Evolutionary conservation across 2,113 vertebrate genomes (phyloP).

Genomic region (Prolemur simus): DNA sequence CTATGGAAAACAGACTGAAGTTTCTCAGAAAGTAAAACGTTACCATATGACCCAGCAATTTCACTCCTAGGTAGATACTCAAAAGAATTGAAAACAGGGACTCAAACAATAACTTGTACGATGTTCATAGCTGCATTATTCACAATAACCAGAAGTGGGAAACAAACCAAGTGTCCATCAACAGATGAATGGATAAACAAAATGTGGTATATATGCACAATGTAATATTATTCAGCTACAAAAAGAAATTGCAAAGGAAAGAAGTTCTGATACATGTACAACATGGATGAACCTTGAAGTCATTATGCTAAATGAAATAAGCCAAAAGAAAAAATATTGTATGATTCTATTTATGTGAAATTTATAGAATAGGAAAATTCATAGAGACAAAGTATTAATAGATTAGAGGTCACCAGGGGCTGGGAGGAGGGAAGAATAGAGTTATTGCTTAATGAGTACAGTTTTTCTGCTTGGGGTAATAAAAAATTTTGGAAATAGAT

Average conservation of each 20-base stretch:
- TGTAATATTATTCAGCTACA: not conserved
- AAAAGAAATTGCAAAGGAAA: not conserved
- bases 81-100: not conserved
- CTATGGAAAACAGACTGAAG: not conserved
- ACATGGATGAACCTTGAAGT: not conserved
- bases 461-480: not conserved
- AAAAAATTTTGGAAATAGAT: not conserved
- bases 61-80: not conserved
- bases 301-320: not conserved
- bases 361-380: not conserved
- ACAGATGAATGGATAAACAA: not conserved
- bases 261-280: not conserved
- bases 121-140: not conserved
- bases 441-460: not conserved
- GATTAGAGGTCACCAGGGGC: not conserved
- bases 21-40: not conserved
- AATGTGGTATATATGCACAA: not conserved
- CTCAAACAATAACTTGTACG: not conserved
- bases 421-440: not conserved
- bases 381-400: not conserved
- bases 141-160: not conserved
- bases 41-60: not conserved
- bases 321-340: not conserved
- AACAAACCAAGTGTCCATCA: not conserved
- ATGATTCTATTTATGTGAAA: not conserved